Evolutionary conservation across 1,140 invertebrate genomes (phyloP).

Genomic region (Eupristina koningsbergeri): DNA sequence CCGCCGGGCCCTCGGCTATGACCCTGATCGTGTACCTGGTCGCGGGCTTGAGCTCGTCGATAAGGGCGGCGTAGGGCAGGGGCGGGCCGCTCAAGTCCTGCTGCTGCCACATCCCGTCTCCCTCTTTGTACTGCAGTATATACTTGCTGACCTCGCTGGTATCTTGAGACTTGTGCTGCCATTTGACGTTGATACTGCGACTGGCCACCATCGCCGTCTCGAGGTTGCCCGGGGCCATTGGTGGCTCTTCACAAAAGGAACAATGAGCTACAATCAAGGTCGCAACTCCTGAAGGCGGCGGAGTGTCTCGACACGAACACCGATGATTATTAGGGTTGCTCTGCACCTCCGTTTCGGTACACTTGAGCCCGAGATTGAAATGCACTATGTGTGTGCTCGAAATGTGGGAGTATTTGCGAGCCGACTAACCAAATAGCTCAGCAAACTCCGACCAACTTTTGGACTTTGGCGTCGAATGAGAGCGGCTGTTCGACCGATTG

Average conservation of each 20-base stretch:
- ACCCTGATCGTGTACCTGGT: conserved; percentile 84
- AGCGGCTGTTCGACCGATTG: not conserved
- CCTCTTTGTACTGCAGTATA: conserved; percentile 81
- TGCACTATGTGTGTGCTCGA: not conserved
- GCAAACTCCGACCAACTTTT: not conserved
- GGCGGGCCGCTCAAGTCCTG: conserved; percentile 78
- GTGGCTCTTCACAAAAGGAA: conserved; percentile 75
- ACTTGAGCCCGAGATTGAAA: not conserved
- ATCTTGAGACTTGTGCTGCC: conserved; percentile 81
- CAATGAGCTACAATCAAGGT: not conserved
- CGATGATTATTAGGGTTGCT: not conserved
- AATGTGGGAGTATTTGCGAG: not conserved
- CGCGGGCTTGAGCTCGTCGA: conserved; percentile 84
- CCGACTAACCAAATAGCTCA: not conserved
- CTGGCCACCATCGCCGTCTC: conserved; percentile 82
- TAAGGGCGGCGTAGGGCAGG: conserved; percentile 76
- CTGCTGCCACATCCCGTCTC: conserved; percentile 79
- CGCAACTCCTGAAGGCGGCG: not conserved
- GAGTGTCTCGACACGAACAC: not conserved
- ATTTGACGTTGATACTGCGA: conserved; percentile 81
- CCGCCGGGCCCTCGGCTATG: conserved; percentile 84
- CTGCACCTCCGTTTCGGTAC: not conserved
- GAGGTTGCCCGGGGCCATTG: conserved; percentile 79
- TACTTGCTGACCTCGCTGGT: conserved; percentile 83
- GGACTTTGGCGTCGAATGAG: not conserved